A percentile compares a stretch with the other conserved stretches of the same genome.
Conservation (phyloP, 2,797 vertebrate species). For the Pygocentrus nattereri region DNA sequence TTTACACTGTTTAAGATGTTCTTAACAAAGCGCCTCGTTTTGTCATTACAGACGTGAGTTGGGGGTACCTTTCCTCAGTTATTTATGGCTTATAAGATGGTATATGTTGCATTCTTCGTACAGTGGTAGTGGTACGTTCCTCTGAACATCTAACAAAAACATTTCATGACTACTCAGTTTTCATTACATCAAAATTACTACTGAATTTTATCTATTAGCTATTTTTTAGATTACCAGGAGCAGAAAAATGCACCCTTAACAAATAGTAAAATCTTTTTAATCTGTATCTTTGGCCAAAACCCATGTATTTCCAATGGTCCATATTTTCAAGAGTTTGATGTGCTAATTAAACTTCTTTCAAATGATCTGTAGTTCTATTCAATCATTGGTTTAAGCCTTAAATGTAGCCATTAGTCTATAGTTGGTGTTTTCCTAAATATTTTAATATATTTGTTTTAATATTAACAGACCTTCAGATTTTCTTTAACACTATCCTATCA, state of each 20-base stretch:
- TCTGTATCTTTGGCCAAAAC: not conserved
- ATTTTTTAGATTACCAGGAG: not conserved
- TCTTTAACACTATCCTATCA: not conserved
- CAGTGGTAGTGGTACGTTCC: slow-evolving; percentile 25
- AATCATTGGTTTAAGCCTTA: not conserved
- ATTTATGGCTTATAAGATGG: slow-evolving; percentile 11
- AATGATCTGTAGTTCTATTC: not conserved
- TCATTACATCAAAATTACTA: too few species aligned
- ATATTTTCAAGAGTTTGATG: not conserved
- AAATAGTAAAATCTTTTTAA: not conserved
- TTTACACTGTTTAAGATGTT: not conserved
- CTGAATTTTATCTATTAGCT: not conserved
- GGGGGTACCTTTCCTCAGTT: not conserved
- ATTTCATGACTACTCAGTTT: slow-evolving; percentile 2
- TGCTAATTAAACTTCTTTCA: not conserved
- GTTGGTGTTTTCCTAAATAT: not conserved
- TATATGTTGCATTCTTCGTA: slow-evolving; percentile 33
- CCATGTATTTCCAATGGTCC: not conserved
- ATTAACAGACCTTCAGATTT: too few species aligned
- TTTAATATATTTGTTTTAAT: too few species aligned
- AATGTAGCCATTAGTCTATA: not conserved
- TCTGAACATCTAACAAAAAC: not conserved
- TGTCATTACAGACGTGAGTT: not conserved
- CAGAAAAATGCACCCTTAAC: not conserved
- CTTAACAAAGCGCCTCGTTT: not conserved